Percentiles rank a stretch among this genome's conserved stretches.
Conservation (phyloP, 2,797 vertebrate genomes). For the Echeneis naucrates region DNA sequence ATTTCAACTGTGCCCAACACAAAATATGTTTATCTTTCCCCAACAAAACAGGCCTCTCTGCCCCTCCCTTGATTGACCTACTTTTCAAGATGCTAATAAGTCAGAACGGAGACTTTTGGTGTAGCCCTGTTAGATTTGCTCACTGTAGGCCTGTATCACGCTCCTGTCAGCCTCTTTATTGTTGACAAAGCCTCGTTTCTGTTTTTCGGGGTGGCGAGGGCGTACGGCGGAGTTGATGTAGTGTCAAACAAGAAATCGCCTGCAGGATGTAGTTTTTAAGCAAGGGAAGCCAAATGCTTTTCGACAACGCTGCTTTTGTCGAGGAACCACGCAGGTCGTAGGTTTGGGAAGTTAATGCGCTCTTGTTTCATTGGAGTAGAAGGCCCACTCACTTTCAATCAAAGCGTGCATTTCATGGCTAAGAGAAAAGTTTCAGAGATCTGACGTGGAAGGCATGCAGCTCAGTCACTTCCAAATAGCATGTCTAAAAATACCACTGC, state of each 20-base stretch:
- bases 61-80: constrained; percentile 74
- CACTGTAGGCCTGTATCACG: constrained; percentile 50
- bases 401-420: not conserved
- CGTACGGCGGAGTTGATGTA: constrained; percentile 9
- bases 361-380: constrained; percentile 18
- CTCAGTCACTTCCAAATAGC: constrained; percentile 30
- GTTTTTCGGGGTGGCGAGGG: constrained; percentile 2
- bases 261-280: constrained; percentile 31
- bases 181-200: constrained; percentile 50
- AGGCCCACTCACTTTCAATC: constrained; percentile 34
- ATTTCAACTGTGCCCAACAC: not conserved
- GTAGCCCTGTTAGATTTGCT: constrained; percentile 67
- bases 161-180: constrained; percentile 63
- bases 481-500: constrained; percentile 41
- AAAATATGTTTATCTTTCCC: constrained; percentile 33
- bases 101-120: constrained; percentile 66
- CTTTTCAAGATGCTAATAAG: constrained; percentile 77
- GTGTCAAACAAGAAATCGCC: constrained; percentile 21
- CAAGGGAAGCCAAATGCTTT: constrained; percentile 13
- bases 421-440: not conserved
- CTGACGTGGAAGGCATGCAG: constrained; percentile 18
- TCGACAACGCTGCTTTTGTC: not conserved
- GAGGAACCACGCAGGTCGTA: not conserved
- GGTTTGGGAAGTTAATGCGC: constrained; percentile 2
- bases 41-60: constrained; percentile 6